Evolutionary conservation across 2,797 vertebrate species (phyloP).

Genomic region (Luscinia luscinia): DNA sequence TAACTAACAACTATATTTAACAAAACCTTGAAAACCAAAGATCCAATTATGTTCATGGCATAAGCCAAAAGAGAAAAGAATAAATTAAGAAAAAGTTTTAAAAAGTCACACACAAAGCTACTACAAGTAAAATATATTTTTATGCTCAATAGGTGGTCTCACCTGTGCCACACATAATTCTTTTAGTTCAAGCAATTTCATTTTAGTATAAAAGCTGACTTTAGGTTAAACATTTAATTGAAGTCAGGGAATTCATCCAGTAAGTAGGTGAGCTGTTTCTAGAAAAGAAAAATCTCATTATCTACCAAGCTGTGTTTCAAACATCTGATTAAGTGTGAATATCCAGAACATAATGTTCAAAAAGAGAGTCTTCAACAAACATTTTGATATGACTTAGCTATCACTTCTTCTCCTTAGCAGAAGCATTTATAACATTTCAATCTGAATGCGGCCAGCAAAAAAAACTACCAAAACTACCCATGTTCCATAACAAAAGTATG

Average conservation of each 20-base stretch:
- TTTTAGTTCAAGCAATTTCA: background rate
- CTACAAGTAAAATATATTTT: background rate
- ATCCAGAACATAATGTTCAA: background rate
- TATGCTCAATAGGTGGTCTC: background rate
- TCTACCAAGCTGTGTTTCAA: background rate
- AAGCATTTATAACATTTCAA: background rate
- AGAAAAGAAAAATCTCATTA: background rate
- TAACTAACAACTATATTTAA: background rate
- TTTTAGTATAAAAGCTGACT: background rate
- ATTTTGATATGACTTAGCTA: background rate
- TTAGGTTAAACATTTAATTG: background rate
- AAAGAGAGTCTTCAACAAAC: background rate
- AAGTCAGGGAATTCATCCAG: background rate
- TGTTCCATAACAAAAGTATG: background rate
- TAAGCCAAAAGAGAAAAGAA: background rate
- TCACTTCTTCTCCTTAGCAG: background rate
- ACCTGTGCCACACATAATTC: background rate
- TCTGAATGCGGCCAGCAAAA: background rate
- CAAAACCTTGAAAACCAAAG: background rate
- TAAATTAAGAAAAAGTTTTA: background rate
- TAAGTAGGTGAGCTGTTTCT: background rate
- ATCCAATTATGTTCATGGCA: background rate
- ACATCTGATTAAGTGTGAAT: constrained; percentile 18
- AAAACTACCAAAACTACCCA: background rate
- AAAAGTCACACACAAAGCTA: background rate